Conservation (phyloP, 2,888 invertebrate species). For the Andrena bucephala region DNA sequence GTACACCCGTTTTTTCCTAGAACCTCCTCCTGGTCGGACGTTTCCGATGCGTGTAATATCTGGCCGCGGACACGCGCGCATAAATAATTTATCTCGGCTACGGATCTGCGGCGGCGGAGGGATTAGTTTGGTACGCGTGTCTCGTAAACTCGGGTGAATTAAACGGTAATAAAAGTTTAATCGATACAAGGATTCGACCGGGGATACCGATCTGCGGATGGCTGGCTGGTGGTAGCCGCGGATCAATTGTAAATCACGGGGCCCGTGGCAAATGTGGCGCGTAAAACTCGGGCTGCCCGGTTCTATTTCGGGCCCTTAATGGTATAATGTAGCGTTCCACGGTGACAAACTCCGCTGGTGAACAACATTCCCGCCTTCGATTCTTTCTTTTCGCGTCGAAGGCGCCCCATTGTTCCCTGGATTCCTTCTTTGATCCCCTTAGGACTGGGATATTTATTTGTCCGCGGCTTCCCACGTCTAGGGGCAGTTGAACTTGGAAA, state of each 20-base stretch:
- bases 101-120: neutral
- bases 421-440: constrained; percentile 28
- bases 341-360: constrained; percentile 79
- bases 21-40: neutral
- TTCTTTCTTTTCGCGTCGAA: constrained; percentile 61
- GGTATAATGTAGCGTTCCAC: constrained; percentile 75
- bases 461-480: constrained; percentile 11
- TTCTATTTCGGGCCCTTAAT: constrained; percentile 69
- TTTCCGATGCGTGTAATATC: neutral
- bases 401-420: constrained; percentile 69
- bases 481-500: neutral
- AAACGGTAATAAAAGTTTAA: constrained; percentile 31
- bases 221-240: constrained; percentile 3
- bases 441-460: constrained; percentile 28
- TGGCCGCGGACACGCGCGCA: neutral
- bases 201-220: constrained; percentile 17
- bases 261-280: constrained; percentile 71
- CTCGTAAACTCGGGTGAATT: constrained; percentile 30
- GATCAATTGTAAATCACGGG: constrained; percentile 67
- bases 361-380: constrained; percentile 77
- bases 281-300: constrained; percentile 64
- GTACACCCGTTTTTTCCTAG: constrained; percentile 10
- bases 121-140: constrained; percentile 5
- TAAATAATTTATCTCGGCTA: constrained; percentile 5
- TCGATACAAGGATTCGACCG: constrained; percentile 32